Evolutionary conservation across 2,888 invertebrate genomes (phyloP).

Genomic region (Rotaria magnacalcarata): DNA sequence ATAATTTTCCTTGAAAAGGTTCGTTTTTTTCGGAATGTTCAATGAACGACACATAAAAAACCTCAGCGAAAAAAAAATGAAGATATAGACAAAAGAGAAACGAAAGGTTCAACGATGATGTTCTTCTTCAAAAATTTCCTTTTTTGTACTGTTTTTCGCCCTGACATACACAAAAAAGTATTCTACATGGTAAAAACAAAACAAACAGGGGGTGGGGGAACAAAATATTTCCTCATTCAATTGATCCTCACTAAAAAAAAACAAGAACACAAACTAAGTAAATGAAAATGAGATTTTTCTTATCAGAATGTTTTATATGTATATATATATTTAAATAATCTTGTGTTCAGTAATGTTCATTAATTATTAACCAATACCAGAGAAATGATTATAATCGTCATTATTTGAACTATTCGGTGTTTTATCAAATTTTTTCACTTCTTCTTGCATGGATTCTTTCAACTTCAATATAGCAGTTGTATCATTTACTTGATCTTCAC

Average conservation of each 20-base stretch:
- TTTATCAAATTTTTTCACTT: constrained; percentile 34
- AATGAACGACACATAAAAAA: neutral
- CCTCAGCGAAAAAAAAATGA: neutral
- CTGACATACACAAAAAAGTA: neutral
- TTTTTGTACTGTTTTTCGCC: constrained; percentile 6
- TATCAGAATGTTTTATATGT: constrained; percentile 3
- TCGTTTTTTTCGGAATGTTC: neutral
- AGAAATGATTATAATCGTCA: constrained; percentile 18
- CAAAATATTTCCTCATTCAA: neutral
- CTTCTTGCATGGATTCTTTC: constrained; percentile 36
- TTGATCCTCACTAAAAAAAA: neutral
- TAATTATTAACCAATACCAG: neutral
- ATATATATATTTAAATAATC: neutral
- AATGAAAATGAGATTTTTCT: neutral
- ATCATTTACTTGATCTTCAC: neutral
- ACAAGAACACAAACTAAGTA: neutral
- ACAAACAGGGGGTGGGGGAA: neutral
- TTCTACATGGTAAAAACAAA: neutral
- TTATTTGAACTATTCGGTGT: neutral
- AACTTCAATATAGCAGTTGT: constrained; percentile 1
- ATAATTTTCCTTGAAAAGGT: neutral
- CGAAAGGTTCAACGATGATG: neutral
- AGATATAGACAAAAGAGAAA: neutral
- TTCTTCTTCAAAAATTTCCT: neutral
- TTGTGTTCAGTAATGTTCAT: neutral